Percentiles rank a stretch among this genome's conserved stretches.
Conservation (phyloP, 2,113 vertebrate genomes). For the Diphyllodes magnificus region DNA sequence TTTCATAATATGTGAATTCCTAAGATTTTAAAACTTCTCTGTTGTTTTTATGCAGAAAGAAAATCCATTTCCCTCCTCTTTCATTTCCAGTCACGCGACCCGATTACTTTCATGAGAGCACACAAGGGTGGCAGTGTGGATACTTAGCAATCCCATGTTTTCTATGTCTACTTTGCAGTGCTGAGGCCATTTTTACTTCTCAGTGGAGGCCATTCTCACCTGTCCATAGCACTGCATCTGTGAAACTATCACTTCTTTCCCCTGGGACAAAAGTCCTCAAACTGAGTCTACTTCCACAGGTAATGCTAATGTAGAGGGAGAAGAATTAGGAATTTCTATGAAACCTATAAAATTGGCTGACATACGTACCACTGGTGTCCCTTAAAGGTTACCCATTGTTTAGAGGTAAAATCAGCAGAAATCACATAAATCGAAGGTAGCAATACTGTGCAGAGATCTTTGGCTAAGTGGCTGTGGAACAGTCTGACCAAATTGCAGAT, state of each 20-base stretch:
- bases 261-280: background rate
- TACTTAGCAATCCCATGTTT: background rate
- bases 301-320: background rate
- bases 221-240: background rate
- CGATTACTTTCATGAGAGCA: background rate
- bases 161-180: background rate
- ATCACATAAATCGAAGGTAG: background rate
- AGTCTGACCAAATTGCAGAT: background rate
- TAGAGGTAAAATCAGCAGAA: background rate
- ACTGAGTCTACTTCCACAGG: background rate
- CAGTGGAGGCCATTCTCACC: background rate
- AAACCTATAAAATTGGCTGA: background rate
- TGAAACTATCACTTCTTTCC: background rate
- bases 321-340: background rate
- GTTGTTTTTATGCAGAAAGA: background rate
- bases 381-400: background rate
- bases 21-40: background rate
- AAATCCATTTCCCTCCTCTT: background rate
- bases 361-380: accelerated
- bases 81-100: background rate
- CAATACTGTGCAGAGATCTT: background rate
- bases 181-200: background rate
- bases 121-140: background rate
- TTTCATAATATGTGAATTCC: background rate
- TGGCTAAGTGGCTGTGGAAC: background rate